These are phyloP conservation scores for Psilopogon haemacephalus DNA, from an alignment of 2,113 vertebrate genomes.

Conservation along the genomic window DNA sequence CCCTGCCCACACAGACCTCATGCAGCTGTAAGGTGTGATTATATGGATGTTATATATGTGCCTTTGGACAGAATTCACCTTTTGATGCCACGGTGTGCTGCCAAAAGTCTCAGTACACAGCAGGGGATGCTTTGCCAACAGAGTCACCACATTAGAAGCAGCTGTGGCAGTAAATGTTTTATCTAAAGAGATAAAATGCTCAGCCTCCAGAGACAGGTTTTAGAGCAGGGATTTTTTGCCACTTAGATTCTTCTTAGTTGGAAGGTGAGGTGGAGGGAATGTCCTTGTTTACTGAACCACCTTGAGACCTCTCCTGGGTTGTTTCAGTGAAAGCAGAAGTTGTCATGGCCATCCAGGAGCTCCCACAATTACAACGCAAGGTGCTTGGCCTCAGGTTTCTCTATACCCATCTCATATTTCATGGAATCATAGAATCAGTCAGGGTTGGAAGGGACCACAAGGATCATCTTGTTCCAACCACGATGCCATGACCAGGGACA, in stretches of 20 bases:
- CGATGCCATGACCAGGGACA: too few species aligned
- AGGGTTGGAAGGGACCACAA: too few species aligned
- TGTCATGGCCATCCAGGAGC: background rate
- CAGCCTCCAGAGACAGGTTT: background rate
- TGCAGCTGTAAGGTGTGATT: rapidly evolving
- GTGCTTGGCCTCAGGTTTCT: rapidly evolving
- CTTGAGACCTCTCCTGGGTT: background rate
- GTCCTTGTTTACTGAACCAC: background rate
- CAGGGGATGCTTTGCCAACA: background rate
- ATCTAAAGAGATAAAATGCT: background rate
- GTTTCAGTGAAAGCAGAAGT: background rate
- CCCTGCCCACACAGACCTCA: background rate
- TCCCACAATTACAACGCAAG: background rate
- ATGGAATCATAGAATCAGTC: too few species aligned
- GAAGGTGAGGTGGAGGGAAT: background rate
- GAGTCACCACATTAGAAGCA: background rate
- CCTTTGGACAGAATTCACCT: background rate
- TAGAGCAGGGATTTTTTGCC: background rate
- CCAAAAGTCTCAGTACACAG: background rate
- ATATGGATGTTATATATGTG: rapidly evolving
- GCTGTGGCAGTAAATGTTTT: background rate
- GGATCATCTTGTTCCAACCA: too few species aligned
- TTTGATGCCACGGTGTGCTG: background rate
- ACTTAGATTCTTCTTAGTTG: background rate
- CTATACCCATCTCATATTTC: rapidly evolving